A percentile compares a stretch with the other conserved stretches of the same genome.
Conservation (phyloP, 2,888 invertebrate species). For the Cataglyphis albicans region DNA sequence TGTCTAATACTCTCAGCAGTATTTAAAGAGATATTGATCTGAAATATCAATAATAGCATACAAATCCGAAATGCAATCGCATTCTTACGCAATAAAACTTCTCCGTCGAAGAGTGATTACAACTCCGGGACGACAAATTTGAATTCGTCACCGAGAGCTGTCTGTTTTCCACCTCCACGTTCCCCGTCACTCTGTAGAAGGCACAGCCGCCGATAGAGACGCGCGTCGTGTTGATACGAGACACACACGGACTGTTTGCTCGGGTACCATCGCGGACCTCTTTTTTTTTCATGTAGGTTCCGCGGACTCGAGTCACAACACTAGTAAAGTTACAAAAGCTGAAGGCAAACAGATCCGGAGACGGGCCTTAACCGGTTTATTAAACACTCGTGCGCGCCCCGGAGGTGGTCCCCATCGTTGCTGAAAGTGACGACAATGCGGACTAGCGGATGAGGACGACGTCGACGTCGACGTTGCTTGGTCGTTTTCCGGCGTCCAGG, state of each 20-base stretch:
- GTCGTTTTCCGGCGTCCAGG: constrained; percentile 57
- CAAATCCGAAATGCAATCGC: constrained; percentile 1
- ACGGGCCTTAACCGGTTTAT: constrained; percentile 82
- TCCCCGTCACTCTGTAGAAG: constrained; percentile 50
- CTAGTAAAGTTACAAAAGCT: constrained; percentile 83
- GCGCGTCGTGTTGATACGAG: constrained; percentile 78
- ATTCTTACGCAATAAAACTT: background rate
- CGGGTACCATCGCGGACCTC: constrained; percentile 78
- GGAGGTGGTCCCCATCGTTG: constrained; percentile 72
- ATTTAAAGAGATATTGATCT: constrained; percentile 13
- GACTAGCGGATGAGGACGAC: constrained; percentile 60
- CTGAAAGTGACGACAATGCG: constrained; percentile 71
- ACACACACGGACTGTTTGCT: constrained; percentile 82
- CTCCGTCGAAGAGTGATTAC: constrained; percentile 3
- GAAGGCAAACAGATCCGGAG: constrained; percentile 82
- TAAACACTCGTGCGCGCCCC: constrained; percentile 77
- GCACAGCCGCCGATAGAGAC: constrained; percentile 73
- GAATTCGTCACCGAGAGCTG: constrained; percentile 49
- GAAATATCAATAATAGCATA: background rate
- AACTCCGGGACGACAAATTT: constrained; percentile 49
- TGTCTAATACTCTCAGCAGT: constrained; percentile 5
- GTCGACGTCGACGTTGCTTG: constrained; percentile 63
- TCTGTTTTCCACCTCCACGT: constrained; percentile 45
- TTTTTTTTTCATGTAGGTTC: constrained; percentile 72
- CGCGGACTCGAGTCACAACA: constrained; percentile 80